phyloP scores from a whole-genome alignment of 2,797 vertebrate genomes.

The Myotis pilosus region DNA sequence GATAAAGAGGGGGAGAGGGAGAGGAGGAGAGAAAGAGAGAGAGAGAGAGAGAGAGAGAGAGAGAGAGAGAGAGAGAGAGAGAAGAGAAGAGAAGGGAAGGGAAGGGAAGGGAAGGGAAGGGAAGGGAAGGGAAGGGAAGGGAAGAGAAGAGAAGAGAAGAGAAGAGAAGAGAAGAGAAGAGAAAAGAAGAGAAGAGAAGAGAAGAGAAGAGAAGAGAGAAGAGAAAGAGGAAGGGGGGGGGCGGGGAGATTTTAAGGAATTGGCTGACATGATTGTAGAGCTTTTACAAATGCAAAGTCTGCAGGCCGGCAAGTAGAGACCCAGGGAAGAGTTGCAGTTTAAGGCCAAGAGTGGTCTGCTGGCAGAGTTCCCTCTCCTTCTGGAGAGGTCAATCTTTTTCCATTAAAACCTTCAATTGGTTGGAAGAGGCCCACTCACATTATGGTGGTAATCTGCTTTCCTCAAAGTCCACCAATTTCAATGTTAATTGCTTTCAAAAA shows the following conservation, averaged over 20 bases:
- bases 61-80: background rate
- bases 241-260: background rate
- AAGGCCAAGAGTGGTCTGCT: background rate
- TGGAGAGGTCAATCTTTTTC: background rate
- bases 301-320: background rate
- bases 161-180: no score
- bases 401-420: background rate
- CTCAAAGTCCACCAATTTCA: background rate
- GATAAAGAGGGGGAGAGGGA: background rate
- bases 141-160: no score
- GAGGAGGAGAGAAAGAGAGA: background rate
- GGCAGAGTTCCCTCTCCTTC: background rate
- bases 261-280: background rate
- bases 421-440: background rate
- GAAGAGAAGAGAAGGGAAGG: no score
- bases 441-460: background rate
- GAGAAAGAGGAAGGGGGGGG: background rate
- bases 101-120: no score
- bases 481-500: background rate
- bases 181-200: no score
- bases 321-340: background rate
- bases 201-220: no score
- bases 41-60: background rate
- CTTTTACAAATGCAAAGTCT: background rate
- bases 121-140: no score